These are phyloP conservation scores for Campylomormyrus tamandua DNA, from an alignment of 2,113 vertebrate genomes.

Conservation along the genomic window DNA sequence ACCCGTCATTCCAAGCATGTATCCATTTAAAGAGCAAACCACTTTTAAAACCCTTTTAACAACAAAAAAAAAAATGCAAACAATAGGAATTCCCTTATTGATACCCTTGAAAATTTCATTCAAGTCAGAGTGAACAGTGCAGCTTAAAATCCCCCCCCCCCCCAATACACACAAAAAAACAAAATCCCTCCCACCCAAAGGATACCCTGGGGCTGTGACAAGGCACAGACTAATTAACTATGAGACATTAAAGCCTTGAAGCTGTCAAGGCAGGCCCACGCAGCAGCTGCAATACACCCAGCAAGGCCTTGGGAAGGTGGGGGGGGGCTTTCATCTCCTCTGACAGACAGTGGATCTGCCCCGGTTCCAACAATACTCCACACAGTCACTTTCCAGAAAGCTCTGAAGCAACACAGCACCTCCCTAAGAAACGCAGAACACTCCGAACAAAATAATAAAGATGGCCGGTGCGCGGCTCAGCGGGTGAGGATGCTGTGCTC, in stretches of 20 bases:
- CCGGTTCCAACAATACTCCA: neutral
- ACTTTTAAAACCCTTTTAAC: neutral
- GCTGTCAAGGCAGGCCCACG: neutral
- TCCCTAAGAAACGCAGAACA: neutral
- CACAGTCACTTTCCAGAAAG: neutral
- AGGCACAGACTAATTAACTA: constrained; percentile 22
- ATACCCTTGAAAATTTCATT: neutral
- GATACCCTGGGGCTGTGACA: constrained; percentile 13
- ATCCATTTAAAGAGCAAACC: neutral
- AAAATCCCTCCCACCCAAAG: neutral
- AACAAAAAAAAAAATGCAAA: neutral
- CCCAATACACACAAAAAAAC: neutral
- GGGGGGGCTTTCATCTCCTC: constrained; percentile 5
- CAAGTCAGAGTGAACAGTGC: neutral
- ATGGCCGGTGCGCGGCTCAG: neutral
- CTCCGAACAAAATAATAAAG: neutral
- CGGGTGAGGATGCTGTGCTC: neutral
- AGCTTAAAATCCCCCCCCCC: neutral
- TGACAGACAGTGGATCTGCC: neutral
- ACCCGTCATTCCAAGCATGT: neutral
- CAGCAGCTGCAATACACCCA: neutral
- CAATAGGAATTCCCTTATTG: neutral
- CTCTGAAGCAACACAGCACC: neutral
- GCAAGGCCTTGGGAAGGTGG: neutral
- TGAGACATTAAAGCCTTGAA: constrained; percentile 16